Percentiles rank a stretch among this genome's conserved stretches.
phyloP scores from a whole-genome alignment of 1,140 invertebrate species.

The Oppia nitens region DNA sequence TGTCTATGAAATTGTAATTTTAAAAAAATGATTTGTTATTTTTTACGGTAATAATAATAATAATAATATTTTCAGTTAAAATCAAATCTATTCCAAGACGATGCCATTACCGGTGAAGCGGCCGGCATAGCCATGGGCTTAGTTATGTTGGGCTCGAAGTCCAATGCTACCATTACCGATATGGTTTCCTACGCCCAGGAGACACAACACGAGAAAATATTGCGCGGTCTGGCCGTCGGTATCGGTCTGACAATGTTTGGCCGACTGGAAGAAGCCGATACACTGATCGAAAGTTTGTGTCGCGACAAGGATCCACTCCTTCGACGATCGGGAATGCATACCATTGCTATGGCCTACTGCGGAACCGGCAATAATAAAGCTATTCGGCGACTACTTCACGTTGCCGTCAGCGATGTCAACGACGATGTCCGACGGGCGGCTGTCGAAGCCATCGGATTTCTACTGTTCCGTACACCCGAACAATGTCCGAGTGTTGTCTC shows the following conservation, averaged over 20 bases:
- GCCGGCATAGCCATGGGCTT: slow-evolving; percentile 96
- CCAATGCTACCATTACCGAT: slow-evolving; percentile 70
- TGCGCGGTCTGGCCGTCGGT: slow-evolving; percentile 82
- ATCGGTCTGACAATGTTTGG: slow-evolving; percentile 95
- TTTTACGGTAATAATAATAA: slow-evolving; percentile 3
- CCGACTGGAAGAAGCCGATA: slow-evolving; percentile 84
- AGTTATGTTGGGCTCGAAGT: slow-evolving; percentile 91
- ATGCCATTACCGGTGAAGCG: slow-evolving; percentile 94
- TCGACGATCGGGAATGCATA: slow-evolving; percentile 88
- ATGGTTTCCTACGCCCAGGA: slow-evolving; percentile 83
- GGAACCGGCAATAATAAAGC: slow-evolving; percentile 94
- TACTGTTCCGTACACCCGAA: slow-evolving; percentile 85
- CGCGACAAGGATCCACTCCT: slow-evolving; percentile 58
- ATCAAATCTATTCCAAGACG: slow-evolving; percentile 93
- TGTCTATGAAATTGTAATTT: slow-evolving; percentile 20
- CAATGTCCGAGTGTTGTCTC: slow-evolving; percentile 94
- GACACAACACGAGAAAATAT: slow-evolving; percentile 96
- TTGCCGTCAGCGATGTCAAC: slow-evolving; percentile 95
- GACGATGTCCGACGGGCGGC: slow-evolving; percentile 95
- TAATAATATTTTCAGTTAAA: slow-evolving; percentile 50
- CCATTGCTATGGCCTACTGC: slow-evolving; percentile 94
- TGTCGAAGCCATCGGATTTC: slow-evolving; percentile 89
- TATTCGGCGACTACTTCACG: slow-evolving; percentile 80
- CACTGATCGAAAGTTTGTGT: slow-evolving; percentile 68
- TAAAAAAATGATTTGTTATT: background rate